Conservation (phyloP, 2,888 invertebrate genomes). For the Amblyjoppa fuscipennis region DNA sequence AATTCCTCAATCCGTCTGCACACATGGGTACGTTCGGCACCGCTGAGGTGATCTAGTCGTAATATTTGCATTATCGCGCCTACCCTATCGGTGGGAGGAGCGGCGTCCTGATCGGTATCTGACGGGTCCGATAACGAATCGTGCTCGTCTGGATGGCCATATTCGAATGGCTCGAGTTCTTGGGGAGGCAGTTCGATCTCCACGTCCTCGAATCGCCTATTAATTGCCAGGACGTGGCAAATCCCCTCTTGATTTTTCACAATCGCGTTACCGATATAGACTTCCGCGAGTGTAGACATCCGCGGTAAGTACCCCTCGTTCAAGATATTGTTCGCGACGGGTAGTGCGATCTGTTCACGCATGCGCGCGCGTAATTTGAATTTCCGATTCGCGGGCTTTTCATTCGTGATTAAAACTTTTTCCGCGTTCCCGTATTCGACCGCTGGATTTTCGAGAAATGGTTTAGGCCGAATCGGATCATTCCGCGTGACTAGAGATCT, state of each 20-base stretch:
- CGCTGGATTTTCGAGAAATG: not conserved
- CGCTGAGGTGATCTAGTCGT: constrained; percentile 46
- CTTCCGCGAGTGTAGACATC: not conserved
- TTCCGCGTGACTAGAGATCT: too few species aligned
- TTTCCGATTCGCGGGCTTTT: not conserved
- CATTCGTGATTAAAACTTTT: not conserved
- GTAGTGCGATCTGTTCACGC: not conserved
- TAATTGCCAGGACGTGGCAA: not conserved
- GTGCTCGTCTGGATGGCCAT: not conserved
- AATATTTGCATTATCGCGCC: constrained; percentile 9
- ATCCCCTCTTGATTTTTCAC: not conserved
- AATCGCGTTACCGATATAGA: constrained; percentile 15
- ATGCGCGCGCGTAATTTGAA: constrained; percentile 15
- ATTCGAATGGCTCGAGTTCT: constrained; percentile 5
- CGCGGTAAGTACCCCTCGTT: constrained; percentile 7
- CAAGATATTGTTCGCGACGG: not conserved
- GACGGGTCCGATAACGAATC: not conserved
- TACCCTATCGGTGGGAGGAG: not conserved
- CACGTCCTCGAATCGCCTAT: not conserved
- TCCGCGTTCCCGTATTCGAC: not conserved
- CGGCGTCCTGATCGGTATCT: not conserved
- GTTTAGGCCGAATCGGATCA: not conserved
- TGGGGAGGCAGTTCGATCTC: not conserved
- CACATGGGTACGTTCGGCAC: constrained; percentile 31
- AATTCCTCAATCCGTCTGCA: constrained; percentile 9